Base-by-base conservation (phyloP, 2,888 invertebrate species). In the Caenorhabditis uteleia region DNA sequence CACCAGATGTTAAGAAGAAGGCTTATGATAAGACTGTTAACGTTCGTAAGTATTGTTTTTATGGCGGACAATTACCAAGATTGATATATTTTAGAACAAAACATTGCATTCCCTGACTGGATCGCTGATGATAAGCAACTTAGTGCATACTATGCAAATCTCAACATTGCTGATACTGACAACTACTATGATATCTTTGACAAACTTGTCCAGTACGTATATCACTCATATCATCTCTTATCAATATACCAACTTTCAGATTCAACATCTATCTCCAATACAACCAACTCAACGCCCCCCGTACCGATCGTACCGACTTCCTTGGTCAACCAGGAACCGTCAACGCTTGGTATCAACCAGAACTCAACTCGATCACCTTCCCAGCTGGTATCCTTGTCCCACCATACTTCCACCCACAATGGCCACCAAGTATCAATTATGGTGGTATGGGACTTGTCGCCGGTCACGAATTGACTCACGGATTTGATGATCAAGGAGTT, bases 361-460 rank as follows among this genome's bases (percentile, higher is more conserved):
- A 75, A 25, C 42, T 74, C 27, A 80, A 80, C 59, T 79, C 81
- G 29, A 78, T 81, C 58, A 79, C 81, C 2, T 74, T 81, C 61
- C 81, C 80, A n/a, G 70, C 77, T 16, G 81, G 77, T 25, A 79
- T 79, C 31, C 73, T 80, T 3, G 74, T 74, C 21, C 67, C 75
- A 29, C 80, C 80, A 3, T 80, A 75, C 64, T 80, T 68, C 70
- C 66, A 78, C 43, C 54, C 68, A 34, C 46, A 68, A n/a, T 79
- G 70, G 59, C 80, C 80, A 7, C 71, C 78, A 47, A 60, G 75
- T 10, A 54, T 79, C 49, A 79, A 80, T 68, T 97, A 90, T 79
- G 97, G 95, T 0, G 95, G 92, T 2, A 94, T 97, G 89, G 97
- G 95, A 0, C 93, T 95, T 0, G 94, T 97, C 0, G 95, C 95